These are phyloP conservation scores for Microctonus hyperodae DNA, from an alignment of 2,888 invertebrate genomes.

Conservation along the genomic window DNA sequence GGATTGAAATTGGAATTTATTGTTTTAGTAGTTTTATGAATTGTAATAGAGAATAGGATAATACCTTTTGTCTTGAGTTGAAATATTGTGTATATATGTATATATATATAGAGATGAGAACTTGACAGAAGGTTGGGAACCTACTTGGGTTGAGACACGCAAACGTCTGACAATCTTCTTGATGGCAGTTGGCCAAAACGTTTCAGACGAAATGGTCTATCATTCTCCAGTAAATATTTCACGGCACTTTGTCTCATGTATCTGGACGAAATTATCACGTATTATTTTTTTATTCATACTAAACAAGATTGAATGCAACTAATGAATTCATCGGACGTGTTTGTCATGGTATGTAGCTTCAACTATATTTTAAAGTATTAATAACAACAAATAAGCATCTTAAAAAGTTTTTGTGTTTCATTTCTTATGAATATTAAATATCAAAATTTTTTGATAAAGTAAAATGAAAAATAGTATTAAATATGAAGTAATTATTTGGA, in stretches of 20 bases:
- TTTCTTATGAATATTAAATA: no score
- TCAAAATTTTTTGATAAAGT: no score
- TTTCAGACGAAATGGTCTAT: constrained; percentile 14
- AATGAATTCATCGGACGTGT: neutral
- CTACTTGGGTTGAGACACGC: constrained; percentile 39
- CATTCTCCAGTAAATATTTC: constrained; percentile 8
- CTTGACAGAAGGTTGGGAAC: constrained; percentile 24
- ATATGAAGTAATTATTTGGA: no score
- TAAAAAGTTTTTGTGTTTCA: no score
- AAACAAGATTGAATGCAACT: neutral
- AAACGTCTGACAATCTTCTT: constrained; percentile 49
- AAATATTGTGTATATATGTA: neutral
- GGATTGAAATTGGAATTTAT: neutral
- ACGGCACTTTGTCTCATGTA: constrained; percentile 15
- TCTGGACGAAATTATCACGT: constrained; percentile 24
- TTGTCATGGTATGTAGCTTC: neutral
- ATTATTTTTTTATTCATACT: neutral
- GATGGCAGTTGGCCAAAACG: constrained; percentile 48
- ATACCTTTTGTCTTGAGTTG: neutral
- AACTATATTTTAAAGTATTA: no score
- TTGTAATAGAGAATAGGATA: neutral
- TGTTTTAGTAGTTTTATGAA: neutral
- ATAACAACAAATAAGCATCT: no score
- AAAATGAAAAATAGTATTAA: no score
- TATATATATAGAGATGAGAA: neutral